A percentile compares a stretch with the other conserved stretches of the same genome.
phyloP scores from a whole-genome alignment of 2,888 invertebrate genomes.

The Isoperla grammatica region DNA sequence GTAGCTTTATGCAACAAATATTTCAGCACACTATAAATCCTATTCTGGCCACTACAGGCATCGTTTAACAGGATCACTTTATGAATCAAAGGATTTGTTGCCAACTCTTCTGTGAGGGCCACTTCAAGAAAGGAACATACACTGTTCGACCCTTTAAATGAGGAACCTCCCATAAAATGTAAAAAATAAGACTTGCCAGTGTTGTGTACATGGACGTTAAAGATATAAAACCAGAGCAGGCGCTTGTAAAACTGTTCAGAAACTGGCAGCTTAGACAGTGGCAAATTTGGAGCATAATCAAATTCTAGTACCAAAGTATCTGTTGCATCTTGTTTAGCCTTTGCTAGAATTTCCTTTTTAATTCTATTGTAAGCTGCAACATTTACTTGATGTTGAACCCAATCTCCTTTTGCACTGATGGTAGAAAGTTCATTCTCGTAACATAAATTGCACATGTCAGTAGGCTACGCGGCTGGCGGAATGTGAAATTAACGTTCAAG shows the following conservation, averaged over 20 bases:
- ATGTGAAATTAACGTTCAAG: too few species aligned
- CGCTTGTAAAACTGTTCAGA: constrained; percentile 31
- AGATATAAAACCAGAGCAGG: constrained; percentile 30
- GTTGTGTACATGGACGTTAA: constrained; percentile 32
- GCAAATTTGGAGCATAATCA: constrained; percentile 32
- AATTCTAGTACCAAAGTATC: constrained; percentile 28
- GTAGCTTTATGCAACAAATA: constrained; percentile 23
- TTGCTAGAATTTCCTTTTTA: neutral
- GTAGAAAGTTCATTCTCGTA: too few species aligned
- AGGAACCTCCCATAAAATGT: constrained; percentile 26
- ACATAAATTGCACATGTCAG: too few species aligned
- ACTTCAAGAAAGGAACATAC: neutral
- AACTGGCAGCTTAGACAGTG: constrained; percentile 29
- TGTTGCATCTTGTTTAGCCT: constrained; percentile 21
- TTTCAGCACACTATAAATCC: constrained; percentile 26
- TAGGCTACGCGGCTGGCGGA: too few species aligned
- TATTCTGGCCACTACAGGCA: constrained; percentile 29
- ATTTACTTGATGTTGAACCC: constrained; percentile 21
- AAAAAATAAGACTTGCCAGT: constrained; percentile 23
- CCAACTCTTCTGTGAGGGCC: neutral
- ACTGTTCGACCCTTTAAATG: constrained; percentile 4
- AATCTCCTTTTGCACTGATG: too few species aligned
- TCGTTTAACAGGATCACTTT: constrained; percentile 25
- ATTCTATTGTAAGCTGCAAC: constrained; percentile 15
- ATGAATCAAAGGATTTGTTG: neutral